Evolutionary conservation across 2,888 invertebrate species (phyloP), one percentile per base, ranked within the genome.

Genomic region (Meiosimyza decipiens): DNA sequence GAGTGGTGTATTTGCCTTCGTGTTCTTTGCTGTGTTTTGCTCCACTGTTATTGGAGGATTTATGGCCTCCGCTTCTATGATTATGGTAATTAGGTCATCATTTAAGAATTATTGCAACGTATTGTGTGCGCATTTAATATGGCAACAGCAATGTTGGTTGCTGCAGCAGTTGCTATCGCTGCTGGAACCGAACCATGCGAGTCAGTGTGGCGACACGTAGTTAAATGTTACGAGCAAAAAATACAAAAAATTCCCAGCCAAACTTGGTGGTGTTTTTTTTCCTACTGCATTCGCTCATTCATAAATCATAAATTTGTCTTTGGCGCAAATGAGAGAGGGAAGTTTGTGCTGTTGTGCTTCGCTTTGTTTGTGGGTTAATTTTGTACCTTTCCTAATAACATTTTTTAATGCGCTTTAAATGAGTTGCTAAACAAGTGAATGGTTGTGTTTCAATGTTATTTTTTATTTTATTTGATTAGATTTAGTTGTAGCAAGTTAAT

Each of bases 31-130:
- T 15, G n/a, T 28, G 16, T 12, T 40, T 57, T 18, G 28, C 57
- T 57, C 57, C 51, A 50, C 68, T 57, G 68, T 50, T 47, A 52
- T 52, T 63, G 40, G 33, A 77, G 77, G 78, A 79, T 79, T 79
- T 79, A 79, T 76, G 77, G 74, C 73, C 71, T 75, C 76, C 77
- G 75, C 77, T 77, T 73, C 74, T 80, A 77, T 79, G 80, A 80
- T 81, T 81, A 80, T 81, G 80, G 79, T 81, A 81, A 81, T 81
- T 81, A 81, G 80, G 81, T 81, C 81, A 81, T 81, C 80, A 80
- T 81, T 80, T 79, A 77, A 72, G 76, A 73, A 52, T 18, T 13
- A 68, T 51, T 13, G 60, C 40, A 51, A 22, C 51, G 13, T 66
- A 28, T 15, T 59, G 55, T 40, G 54, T 22, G 67, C n/a, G 70